Percentiles rank a stretch among this genome's conserved stretches.
Conservation (phyloP, 2,113 vertebrate genomes). For the Chaetura pelagica region DNA sequence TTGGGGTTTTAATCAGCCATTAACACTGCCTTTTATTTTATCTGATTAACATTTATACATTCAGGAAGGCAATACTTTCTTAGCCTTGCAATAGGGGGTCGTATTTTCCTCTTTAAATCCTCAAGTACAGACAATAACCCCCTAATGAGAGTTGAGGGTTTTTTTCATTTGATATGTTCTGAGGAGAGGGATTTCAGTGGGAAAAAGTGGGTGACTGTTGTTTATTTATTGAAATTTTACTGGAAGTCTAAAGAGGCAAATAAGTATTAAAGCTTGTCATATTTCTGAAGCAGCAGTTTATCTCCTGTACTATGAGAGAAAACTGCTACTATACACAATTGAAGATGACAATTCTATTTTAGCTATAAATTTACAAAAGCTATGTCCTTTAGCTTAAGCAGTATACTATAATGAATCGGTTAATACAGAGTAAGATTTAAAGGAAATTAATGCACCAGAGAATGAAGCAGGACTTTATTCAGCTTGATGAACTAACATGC, state of each 20-base stretch:
- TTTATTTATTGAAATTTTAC: neutral
- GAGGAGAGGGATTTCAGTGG: neutral
- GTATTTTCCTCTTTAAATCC: neutral
- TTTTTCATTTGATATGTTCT: neutral
- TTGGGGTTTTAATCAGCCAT: conserved; percentile 19
- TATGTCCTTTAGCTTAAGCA: neutral
- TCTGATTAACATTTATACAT: neutral
- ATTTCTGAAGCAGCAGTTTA: neutral
- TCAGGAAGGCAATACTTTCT: neutral
- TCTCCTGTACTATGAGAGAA: neutral
- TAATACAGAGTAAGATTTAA: neutral
- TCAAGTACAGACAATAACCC: neutral
- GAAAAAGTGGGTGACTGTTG: neutral
- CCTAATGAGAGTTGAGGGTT: neutral
- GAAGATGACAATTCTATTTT: neutral
- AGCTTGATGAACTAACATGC: neutral
- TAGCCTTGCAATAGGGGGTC: neutral
- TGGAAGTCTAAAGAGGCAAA: neutral
- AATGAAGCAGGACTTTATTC: neutral
- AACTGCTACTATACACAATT: neutral
- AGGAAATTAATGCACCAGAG: neutral
- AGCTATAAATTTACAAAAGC: neutral
- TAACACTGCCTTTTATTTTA: conserved; percentile 17
- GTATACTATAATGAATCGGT: neutral
- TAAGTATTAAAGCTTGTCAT: neutral